phyloP scores from a whole-genome alignment of 2,797 vertebrate species.

The Hippopotamyrus pictus region DNA sequence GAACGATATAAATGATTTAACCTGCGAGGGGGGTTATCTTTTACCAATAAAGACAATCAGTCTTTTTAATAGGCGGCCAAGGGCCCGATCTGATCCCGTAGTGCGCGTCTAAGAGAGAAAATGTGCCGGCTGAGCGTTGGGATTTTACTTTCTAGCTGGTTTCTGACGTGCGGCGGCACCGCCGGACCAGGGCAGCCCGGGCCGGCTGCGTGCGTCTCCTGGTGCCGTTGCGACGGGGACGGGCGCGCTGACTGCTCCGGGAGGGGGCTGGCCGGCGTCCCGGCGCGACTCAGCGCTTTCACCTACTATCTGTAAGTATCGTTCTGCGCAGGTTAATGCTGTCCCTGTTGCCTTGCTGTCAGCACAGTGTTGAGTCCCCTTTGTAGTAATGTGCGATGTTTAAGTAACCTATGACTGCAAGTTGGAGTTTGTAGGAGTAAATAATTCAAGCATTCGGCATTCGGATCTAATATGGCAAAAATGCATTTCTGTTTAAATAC shows the following conservation, averaged over 20 bases:
- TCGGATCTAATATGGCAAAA: neutral
- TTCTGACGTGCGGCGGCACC: slow-evolving; percentile 49
- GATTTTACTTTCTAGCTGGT: slow-evolving; percentile 52
- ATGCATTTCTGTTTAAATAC: neutral
- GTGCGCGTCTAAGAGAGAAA: slow-evolving; percentile 28
- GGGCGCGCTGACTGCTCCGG: slow-evolving; percentile 84
- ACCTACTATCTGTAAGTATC: slow-evolving; percentile 86
- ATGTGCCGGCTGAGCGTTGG: slow-evolving; percentile 58
- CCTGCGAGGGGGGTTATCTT: neutral
- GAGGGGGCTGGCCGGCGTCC: slow-evolving; percentile 72
- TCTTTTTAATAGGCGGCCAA: neutral
- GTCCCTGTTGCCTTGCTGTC: neutral
- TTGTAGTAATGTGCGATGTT: neutral
- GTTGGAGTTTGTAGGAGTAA: neutral
- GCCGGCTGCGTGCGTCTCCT: slow-evolving; percentile 71
- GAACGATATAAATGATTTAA: slow-evolving; percentile 3
- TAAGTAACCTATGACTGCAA: neutral
- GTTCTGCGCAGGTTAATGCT: neutral
- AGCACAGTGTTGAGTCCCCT: neutral
- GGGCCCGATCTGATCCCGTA: neutral
- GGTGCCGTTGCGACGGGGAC: slow-evolving; percentile 87
- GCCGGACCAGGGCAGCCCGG: slow-evolving; percentile 69
- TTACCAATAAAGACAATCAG: neutral
- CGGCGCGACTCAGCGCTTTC: slow-evolving; percentile 74
- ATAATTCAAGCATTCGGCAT: neutral